phyloP scores from a whole-genome alignment of 2,113 vertebrate species.

The Orientallactaga bullata region DNA sequence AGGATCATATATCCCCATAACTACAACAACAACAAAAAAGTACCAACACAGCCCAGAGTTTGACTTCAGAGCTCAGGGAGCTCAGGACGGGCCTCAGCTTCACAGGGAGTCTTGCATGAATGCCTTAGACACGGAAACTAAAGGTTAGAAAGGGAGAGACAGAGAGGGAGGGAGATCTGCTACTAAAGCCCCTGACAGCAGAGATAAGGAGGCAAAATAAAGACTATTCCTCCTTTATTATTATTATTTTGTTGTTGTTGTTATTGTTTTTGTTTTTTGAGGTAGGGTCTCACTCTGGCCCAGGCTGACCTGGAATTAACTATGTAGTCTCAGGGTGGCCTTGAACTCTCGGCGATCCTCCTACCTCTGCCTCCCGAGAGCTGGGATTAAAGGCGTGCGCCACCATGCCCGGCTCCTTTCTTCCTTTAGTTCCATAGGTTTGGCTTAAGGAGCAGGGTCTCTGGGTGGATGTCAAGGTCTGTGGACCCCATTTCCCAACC shows the following conservation, averaged over 20 bases:
- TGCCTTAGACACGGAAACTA: not conserved
- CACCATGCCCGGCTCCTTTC: too few species aligned
- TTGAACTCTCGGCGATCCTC: too few species aligned
- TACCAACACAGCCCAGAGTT: not conserved
- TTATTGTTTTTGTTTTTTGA: too few species aligned
- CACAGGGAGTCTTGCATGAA: not conserved
- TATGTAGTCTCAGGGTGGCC: too few species aligned
- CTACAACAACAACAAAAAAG: not conserved
- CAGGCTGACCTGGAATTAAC: too few species aligned
- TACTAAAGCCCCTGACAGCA: not conserved
- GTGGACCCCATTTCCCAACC: fast-evolving
- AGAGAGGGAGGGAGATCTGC: not conserved
- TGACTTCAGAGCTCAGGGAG: not conserved
- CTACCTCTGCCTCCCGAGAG: too few species aligned
- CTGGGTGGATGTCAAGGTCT: not conserved
- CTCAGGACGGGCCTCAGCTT: not conserved
- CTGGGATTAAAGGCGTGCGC: too few species aligned
- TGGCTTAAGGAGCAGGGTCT: not conserved
- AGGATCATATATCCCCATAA: not conserved
- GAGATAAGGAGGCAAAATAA: not conserved
- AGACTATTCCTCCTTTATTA: too few species aligned
- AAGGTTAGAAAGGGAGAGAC: too few species aligned
- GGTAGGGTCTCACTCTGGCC: too few species aligned
- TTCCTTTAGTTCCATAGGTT: not conserved
- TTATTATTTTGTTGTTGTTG: too few species aligned